Conservation (phyloP, 35 echinoderm and acorn worm genomes). For the Apostichopus californicus region DNA sequence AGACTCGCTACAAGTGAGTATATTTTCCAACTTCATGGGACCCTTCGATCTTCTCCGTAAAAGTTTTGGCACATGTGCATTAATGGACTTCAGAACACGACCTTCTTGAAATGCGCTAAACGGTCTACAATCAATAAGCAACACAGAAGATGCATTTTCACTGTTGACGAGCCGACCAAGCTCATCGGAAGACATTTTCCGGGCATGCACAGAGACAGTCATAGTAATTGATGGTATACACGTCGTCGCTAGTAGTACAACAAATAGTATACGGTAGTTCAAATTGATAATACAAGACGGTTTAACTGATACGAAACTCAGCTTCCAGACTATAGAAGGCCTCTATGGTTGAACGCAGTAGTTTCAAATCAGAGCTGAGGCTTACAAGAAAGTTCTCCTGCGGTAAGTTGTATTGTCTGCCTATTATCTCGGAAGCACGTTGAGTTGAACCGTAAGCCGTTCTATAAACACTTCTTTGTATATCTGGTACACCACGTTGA, state of each 20-base stretch:
- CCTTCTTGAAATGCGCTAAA: constrained; percentile 20
- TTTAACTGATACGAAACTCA: too few relatives aligned
- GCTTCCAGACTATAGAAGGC: too few relatives aligned
- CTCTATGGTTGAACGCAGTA: too few relatives aligned
- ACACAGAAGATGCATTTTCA: background rate
- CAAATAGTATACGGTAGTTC: too few relatives aligned
- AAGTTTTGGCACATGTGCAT: constrained; percentile 41
- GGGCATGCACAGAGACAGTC: constrained; percentile 41
- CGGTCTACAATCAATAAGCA: constrained; percentile 33
- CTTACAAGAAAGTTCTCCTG: too few relatives aligned
- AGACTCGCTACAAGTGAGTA: constrained; percentile 43
- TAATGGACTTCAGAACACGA: background rate
- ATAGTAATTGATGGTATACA: background rate
- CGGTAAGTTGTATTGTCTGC: too few relatives aligned
- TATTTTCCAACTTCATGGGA: constrained; percentile 44
- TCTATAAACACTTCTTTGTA: background rate
- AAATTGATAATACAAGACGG: too few relatives aligned
- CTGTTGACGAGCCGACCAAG: constrained; percentile 6
- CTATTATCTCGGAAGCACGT: too few relatives aligned
- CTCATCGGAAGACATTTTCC: constrained; percentile 15
- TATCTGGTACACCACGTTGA: background rate
- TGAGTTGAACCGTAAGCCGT: background rate
- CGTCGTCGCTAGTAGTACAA: too few relatives aligned
- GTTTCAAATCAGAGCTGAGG: too few relatives aligned
- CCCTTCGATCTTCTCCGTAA: constrained; percentile 36